phyloP scores from a whole-genome alignment of 2,113 vertebrate genomes.

The Rhea americana region DNA sequence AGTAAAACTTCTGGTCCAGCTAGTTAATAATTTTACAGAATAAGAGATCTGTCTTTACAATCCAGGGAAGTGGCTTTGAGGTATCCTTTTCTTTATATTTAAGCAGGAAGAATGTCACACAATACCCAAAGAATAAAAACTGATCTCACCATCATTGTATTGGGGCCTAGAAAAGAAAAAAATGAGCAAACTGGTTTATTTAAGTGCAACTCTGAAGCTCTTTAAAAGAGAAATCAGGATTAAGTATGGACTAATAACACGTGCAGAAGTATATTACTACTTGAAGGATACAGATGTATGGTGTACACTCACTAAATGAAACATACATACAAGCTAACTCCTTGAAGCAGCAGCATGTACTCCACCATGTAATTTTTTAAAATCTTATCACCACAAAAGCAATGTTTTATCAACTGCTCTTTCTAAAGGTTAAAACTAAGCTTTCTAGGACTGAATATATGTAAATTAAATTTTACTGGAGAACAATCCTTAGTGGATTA shows the following conservation, averaged over 20 bases:
- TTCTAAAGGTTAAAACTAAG: not conserved
- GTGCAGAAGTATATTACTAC: not conserved
- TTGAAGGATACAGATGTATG: not conserved
- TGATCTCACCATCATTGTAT: not conserved
- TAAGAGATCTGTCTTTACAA: not conserved
- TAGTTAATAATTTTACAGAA: not conserved
- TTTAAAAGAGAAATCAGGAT: not conserved
- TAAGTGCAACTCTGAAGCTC: not conserved
- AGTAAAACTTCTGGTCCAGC: not conserved
- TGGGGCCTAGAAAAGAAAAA: not conserved
- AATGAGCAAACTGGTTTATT: not conserved
- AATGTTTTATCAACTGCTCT: not conserved
- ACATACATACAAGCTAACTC: not conserved
- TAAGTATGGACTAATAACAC: not conserved
- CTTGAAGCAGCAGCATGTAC: not conserved
- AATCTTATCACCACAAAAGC: not conserved
- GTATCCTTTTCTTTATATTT: not conserved
- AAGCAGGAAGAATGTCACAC: not conserved
- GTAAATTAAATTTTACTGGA: not conserved
- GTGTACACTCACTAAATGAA: not conserved
- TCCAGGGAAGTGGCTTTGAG: not conserved
- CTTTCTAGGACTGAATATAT: not conserved
- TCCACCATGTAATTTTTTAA: not conserved
- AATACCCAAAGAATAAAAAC: not conserved
- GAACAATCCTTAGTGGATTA: not conserved